Evolutionary conservation across 37 sponge, comb jelly and placozoan genomes (phyloP), one percentile per base, ranked within the genome.

Genomic region (Oopsacas minuta): DNA sequence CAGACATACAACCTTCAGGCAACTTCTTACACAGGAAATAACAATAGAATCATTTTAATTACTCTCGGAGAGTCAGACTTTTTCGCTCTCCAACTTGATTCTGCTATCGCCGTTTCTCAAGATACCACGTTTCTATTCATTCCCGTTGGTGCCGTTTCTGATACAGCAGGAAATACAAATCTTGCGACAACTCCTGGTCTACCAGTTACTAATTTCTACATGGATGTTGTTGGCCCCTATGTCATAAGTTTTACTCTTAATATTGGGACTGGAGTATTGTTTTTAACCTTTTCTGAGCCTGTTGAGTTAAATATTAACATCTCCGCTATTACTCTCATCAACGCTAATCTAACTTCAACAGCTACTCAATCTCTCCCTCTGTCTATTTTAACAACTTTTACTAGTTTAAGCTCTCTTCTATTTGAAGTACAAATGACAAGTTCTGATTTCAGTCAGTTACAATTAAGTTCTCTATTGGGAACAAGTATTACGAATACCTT

Each of bases 241-340:
- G 83, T 84, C 0, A 89, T 87, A 22, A 81, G 52, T 0, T 52
- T 94, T 0, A 88, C 84, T 23, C 85, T 94, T 81, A 83, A 86
- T 12, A 0, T 94, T 23, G 90, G 86, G 32, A 39, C 51, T 10
- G 69, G 89, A 28, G 49, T 75, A 0, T 49, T 95, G 7, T 85
- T 84, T 23, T 75, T 95, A 30, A 85, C 51, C 23, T 92, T 92
- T 87, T 88, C 92, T 85, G 96, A 95, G 51, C 87, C 90, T 1
- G 93, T 95, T 7, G 37, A 88, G 22, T 83, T 52, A 15, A 53
- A 81, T 17, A 34, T 81, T 0, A 88, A 92, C 38, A 8, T 15
- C 15, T 32, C 85, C n/a, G 88, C 83, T 1, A 87, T 84, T 8
- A 51, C 88, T 12, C 87, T 84, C 10, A 46, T 95, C 7, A 90